These are phyloP conservation scores for Clarias gariepinus DNA, from an alignment of 2,113 vertebrate genomes.

Conservation along the genomic window DNA sequence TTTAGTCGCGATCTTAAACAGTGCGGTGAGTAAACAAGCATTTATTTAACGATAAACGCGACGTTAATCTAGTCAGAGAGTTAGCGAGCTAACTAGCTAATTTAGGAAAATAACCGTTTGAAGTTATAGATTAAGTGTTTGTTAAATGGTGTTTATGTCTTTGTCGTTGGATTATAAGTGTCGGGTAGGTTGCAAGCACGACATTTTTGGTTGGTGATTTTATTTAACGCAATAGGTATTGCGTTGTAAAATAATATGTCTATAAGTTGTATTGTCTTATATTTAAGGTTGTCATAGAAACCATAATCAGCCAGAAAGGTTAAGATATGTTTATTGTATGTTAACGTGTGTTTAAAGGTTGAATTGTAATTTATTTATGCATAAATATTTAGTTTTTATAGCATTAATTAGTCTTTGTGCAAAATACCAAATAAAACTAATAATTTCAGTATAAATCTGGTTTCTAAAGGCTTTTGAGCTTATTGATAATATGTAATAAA, in stretches of 20 bases:
- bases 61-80: not conserved
- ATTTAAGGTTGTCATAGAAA: not conserved
- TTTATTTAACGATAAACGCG: not conserved
- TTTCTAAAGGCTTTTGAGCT: not conserved
- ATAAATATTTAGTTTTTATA: not conserved
- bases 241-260: not conserved
- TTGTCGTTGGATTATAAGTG: not conserved
- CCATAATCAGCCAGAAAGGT: not conserved
- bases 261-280: not conserved
- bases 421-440: accelerated
- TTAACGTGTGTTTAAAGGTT: not conserved
- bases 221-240: not conserved
- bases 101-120: not conserved
- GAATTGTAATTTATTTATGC: not conserved
- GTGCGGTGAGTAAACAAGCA: not conserved
- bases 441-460: not conserved
- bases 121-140: not conserved
- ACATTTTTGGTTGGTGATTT: not conserved
- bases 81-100: not conserved
- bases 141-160: not conserved
- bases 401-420: not conserved
- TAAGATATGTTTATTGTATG: too few relatives aligned
- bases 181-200: not conserved
- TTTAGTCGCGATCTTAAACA: conserved; percentile 2
- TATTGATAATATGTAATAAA: not conserved